Conservation (phyloP, 2,797 vertebrate genomes). For the Mus caroli region DNA sequence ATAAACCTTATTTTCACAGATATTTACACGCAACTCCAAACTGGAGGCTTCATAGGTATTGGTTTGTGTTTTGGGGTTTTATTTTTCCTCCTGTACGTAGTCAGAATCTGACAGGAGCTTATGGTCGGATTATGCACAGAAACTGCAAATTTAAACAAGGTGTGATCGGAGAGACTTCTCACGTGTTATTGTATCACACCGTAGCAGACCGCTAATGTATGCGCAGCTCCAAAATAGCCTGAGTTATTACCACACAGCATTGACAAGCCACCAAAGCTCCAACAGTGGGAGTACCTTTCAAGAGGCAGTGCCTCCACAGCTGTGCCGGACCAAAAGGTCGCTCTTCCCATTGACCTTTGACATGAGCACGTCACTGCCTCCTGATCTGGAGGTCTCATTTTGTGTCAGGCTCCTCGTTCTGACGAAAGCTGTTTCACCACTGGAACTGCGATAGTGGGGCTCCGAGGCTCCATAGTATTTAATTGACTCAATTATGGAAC, state of each 20-base stretch:
- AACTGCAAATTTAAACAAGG: constrained; percentile 90
- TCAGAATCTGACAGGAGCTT: constrained; percentile 88
- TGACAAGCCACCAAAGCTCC: constrained; percentile 75
- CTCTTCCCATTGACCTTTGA: constrained; percentile 1
- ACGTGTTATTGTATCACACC: constrained; percentile 88
- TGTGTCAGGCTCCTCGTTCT: constrained; percentile 21
- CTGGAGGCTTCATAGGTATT: constrained; percentile 81
- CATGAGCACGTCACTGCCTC: neutral
- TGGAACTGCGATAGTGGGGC: constrained; percentile 75
- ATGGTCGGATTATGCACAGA: constrained; percentile 88
- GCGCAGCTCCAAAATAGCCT: constrained; percentile 89
- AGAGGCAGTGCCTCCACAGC: constrained; percentile 22
- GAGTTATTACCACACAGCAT: constrained; percentile 84
- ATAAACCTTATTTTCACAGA: constrained; percentile 68
- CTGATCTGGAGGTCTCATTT: constrained; percentile 11
- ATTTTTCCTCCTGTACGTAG: constrained; percentile 82
- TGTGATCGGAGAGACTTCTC: constrained; percentile 89
- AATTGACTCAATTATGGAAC: constrained; percentile 86
- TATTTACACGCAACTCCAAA: constrained; percentile 79
- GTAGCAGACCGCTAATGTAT: constrained; percentile 89
- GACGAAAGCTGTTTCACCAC: constrained; percentile 83
- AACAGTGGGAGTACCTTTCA: constrained; percentile 52
- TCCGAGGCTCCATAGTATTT: constrained; percentile 85
- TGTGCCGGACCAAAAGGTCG: neutral
- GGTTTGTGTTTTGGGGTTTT: neutral